These are phyloP conservation scores for Temnopleurus reevesii DNA, from an alignment of 53 echinoderm and acorn worm genomes.

Conservation along the genomic window DNA sequence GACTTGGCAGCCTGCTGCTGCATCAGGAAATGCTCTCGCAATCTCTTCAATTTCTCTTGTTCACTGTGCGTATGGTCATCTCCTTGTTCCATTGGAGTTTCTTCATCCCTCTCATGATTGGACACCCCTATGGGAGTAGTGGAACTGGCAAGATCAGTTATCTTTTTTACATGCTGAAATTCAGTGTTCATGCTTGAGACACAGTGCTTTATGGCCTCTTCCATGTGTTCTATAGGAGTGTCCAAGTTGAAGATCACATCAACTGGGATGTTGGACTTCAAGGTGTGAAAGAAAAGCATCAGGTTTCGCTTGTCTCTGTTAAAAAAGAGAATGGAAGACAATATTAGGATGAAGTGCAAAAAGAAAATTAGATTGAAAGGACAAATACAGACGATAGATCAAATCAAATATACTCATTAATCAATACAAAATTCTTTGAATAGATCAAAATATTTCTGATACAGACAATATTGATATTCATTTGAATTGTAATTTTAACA, in stretches of 20 bases:
- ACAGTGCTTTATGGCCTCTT: slow-evolving; percentile 5
- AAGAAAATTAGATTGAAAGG: too few relatives aligned
- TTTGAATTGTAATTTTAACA: too few relatives aligned
- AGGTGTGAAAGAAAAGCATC: slow-evolving; percentile 21
- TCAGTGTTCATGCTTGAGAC: not conserved
- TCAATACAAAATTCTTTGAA: too few relatives aligned
- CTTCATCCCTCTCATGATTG: not conserved
- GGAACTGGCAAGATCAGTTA: slow-evolving; percentile 6
- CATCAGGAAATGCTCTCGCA: slow-evolving; percentile 17
- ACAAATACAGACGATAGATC: not conserved
- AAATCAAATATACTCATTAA: too few relatives aligned
- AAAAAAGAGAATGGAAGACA: not conserved
- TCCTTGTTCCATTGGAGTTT: not conserved
- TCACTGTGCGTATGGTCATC: not conserved
- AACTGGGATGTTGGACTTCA: not conserved
- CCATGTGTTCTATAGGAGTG: slow-evolving; percentile 7
- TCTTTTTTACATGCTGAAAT: not conserved
- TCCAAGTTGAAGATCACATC: slow-evolving; percentile 4
- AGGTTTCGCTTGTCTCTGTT: slow-evolving; percentile 20
- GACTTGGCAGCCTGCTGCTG: not conserved
- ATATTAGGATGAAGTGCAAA: too few relatives aligned
- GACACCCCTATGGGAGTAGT: not conserved
- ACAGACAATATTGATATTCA: too few relatives aligned
- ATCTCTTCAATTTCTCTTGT: not conserved
- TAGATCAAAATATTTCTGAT: too few relatives aligned